Base-by-base conservation (phyloP, 2,797 vertebrate genomes). In the Sebastes minor region DNA sequence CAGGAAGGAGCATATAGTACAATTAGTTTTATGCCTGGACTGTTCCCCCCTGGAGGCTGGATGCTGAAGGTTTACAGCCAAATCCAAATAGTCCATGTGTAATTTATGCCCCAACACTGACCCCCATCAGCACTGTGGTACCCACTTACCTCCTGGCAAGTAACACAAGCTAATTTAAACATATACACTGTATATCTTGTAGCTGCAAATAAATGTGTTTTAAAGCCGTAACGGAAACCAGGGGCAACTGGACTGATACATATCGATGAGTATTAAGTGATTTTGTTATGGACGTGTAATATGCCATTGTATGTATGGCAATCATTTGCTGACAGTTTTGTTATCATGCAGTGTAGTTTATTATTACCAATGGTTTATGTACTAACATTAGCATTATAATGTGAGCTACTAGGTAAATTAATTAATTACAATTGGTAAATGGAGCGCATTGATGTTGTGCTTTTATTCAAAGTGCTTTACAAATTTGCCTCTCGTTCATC, bases 1-100 rank as follows among this genome's bases (percentile, higher is more conserved):
- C 84, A 86, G 76, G 59, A 83, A 69, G 67, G 86, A 82, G 73
- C 85, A 77, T 4, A 32, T 3, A 38, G 77, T 52, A 84, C 71
- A 81, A 88, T 88, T 91, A 83, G 75, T 85, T 83, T 83, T 69
- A 86, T 83, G 77, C 64, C 27, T 70, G 59, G 49, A 70, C 83
- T 66, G 71, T 55, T 71, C 74, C 27, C 71, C 33, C 77, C 6
- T 49, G 0, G 27, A 75, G 82, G 65, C 68, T 60, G 49, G 55
- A 71, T 25, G 71, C 64, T 32, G 78, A 69, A n/a, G 65, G 78
- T 83, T 88, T 81, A 84, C 73, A 55, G 77, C 55, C 65, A 64
- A 71, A 73, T 74, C 74, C 69, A 87, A 86, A 84, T 72, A 83
- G 77, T 59, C 79, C 55, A 28, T 72, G 78, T 69, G 78, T 71